Base-by-base conservation (phyloP, 1,140 invertebrate genomes). In the Branchinecta lynchi region DNA sequence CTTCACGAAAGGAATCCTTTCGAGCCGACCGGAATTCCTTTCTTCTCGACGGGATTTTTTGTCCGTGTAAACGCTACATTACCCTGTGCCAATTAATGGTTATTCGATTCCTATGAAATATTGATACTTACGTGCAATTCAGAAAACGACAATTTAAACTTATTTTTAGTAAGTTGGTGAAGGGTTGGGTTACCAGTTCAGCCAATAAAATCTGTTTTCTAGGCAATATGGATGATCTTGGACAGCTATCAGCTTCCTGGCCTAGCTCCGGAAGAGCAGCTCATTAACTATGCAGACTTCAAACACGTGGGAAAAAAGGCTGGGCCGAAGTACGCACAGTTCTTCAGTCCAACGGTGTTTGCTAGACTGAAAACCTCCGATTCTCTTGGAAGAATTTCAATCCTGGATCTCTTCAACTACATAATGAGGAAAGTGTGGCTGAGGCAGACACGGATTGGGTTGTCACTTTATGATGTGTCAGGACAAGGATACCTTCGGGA, bases 351-450 rank as follows among this genome's bases (percentile, higher is more conserved):
- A 2, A 86, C 84, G 70, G 85, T 93, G 15, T 97, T 95, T 80
- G 87, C 88, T 0, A 90, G 92, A 75, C 78, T 98, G 1, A 85
- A 92, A 76, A 86, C 89, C 69, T 86, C 85, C 44, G 92, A 95
- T 76, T 84, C 86, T 0, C 86, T 89, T 78, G 92, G 92, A 10
- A 80, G 88, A 70, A 86, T 93, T 7, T 86, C 86, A 51, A 89
- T 89, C 6, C 85, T 86, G 77, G 88, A 90, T 8, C 82, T 97
- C 65, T 96, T 96, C 77, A 96, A 96, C 75, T 97, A 96, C 78
- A 87, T 93, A 0, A 96, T 97, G 91, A 82, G 90, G 20, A 92
- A 95, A 78, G 88, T 93, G 7, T 96, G 93, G 92, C 79, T 95
- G 8, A 88, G 92, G 75, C 93, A 97, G 78, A 96, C 92, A 1